Conservation (phyloP, 2,797 vertebrate genomes). For the Sparidentex hasta region DNA sequence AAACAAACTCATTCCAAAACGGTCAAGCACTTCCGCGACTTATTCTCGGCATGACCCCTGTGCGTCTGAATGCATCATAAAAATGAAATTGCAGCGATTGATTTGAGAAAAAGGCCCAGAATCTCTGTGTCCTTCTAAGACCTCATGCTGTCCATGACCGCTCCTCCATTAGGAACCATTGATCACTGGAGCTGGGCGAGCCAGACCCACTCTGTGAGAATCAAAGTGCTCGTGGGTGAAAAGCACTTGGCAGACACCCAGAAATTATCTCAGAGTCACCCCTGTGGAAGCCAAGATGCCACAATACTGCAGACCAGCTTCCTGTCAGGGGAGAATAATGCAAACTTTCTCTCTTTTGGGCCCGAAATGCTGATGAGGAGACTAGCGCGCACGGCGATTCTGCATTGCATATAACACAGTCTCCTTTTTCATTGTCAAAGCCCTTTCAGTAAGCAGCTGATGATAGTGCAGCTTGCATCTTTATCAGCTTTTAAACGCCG, state of each 20-base stretch:
- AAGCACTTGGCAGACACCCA: conserved; percentile 68
- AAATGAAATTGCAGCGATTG: conserved; percentile 33
- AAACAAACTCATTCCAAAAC: not conserved
- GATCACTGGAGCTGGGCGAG: conserved; percentile 55
- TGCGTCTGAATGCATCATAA: conserved; percentile 15
- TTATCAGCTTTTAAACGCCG: conserved; percentile 32
- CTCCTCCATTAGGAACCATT: conserved; percentile 70
- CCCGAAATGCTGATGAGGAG: conserved; percentile 79
- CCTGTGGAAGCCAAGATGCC: conserved; percentile 73
- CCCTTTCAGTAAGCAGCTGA: conserved; percentile 54
- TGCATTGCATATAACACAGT: conserved; percentile 57
- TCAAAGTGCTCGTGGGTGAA: conserved; percentile 66
- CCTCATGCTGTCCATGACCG: conserved; percentile 40
- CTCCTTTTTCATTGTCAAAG: conserved; percentile 75
- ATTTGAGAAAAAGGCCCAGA: conserved; percentile 24
- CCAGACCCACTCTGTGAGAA: conserved; percentile 56
- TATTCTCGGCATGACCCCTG: conserved; percentile 33
- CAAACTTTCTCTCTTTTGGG: conserved; percentile 72
- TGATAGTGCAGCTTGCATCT: conserved; percentile 49
- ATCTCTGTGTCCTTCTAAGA: conserved; percentile 38
- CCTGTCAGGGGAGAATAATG: conserved; percentile 80
- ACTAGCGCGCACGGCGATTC: conserved; percentile 48
- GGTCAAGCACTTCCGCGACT: conserved; percentile 3
- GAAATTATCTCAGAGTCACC: conserved; percentile 77
- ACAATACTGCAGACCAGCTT: conserved; percentile 76